These are phyloP conservation scores for Catamblyrhynchus diadema DNA, from an alignment of 2,797 vertebrate genomes.

Conservation along the genomic window DNA sequence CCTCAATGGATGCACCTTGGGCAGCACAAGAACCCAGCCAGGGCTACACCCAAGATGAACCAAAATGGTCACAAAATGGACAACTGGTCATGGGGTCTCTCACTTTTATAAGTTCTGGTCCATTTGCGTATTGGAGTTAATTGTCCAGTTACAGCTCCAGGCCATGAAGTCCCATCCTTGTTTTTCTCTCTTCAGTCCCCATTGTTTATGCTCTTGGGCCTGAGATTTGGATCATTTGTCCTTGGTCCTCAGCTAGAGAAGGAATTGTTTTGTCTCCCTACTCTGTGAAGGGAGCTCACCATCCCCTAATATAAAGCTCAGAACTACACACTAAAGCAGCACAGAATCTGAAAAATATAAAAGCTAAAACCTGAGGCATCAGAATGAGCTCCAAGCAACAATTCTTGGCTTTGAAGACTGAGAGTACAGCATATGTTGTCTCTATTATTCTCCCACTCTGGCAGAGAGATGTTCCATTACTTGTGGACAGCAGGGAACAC, in stretches of 20 bases:
- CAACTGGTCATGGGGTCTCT: fast-evolving
- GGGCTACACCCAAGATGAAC: background rate
- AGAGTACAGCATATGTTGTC: background rate
- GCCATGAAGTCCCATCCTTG: background rate
- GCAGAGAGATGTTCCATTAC: background rate
- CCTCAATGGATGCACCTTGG: background rate
- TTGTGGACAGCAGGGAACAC: background rate
- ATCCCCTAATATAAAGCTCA: background rate
- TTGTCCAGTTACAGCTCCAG: background rate
- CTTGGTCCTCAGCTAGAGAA: background rate
- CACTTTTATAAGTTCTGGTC: background rate
- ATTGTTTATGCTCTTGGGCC: background rate
- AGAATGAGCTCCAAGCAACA: background rate
- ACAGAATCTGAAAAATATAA: background rate
- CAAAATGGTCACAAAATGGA: background rate
- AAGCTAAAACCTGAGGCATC: background rate
- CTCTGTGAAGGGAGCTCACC: background rate
- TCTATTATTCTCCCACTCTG: background rate
- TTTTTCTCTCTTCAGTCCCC: background rate
- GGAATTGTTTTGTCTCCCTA: background rate
- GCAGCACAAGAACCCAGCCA: background rate
- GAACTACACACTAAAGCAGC: background rate
- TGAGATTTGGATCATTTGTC: background rate
- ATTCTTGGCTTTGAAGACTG: background rate
- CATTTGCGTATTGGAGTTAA: background rate